Base-by-base conservation (phyloP, 2,113 vertebrate genomes). In the Apistogramma diplotaenia region DNA sequence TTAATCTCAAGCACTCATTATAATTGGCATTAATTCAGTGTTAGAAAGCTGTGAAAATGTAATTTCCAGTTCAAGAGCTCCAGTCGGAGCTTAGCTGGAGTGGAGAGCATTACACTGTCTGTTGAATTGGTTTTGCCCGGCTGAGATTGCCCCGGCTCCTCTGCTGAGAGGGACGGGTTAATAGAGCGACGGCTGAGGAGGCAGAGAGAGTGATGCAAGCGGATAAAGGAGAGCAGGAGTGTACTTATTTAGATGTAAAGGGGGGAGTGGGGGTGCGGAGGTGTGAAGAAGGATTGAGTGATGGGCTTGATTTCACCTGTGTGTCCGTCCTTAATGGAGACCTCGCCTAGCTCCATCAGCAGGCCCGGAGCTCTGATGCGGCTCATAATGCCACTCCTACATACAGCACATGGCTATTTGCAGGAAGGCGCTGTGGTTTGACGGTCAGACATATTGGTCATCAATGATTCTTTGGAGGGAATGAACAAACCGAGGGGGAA, bases 11-110 rank as follows among this genome's bases (percentile, higher is more conserved):
- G 80, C 72, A 59, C 40, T 73, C 85, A 55, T 85, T 77, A 62
- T 72, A 89, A 78, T 75, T 85, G 79, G 72, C 87, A 86, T 88
- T 88, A 90, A 88, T 90, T 91, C 90, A 78, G 91, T 37, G 89
- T 87, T 87, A 74, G 87, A 77, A 88, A 90, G 89, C 88, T 88
- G 88, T 90, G 90, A 89, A 92, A 93, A 91, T 90, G 83, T 89
- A 31, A 89, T 92, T 91, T 92, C 86, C 87, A 78, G 85, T 87
- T 89, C 73, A 86, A 92, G 90, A 79, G 87, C 84, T 90, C 70
- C 76, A 87, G 25, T 85, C 40, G 53, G 79, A 88, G 89, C 87
- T 86, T 78, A 88, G 90, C 73, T 79, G 33, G 76, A 87, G 88
- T 89, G 87, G 74, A 81, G 82, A 77, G 85, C 83, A 59, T 89